phyloP scores from a whole-genome alignment of 2,113 vertebrate species.

The Puma concolor region DNA sequence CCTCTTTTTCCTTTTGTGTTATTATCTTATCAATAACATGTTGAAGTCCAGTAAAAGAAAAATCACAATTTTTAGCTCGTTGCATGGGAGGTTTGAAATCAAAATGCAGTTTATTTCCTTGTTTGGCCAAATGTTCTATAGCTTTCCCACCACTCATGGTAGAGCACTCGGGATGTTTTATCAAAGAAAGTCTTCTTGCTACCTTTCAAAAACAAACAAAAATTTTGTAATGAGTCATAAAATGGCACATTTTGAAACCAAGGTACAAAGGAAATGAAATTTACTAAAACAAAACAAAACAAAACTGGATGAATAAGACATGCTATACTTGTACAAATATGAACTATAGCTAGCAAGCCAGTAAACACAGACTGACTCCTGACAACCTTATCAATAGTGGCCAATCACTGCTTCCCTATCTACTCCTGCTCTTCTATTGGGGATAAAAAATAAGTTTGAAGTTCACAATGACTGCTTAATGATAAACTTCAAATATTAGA shows the following conservation, averaged over 20 bases:
- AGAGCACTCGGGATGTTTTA: constrained; percentile 89
- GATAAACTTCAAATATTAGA: background rate
- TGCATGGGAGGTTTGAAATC: constrained; percentile 90
- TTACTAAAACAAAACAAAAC: background rate
- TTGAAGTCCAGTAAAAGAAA: constrained; percentile 95
- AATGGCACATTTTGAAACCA: background rate
- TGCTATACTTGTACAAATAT: background rate
- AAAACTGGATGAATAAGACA: background rate
- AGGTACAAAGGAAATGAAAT: constrained; percentile 4
- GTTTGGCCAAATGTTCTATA: constrained; percentile 91
- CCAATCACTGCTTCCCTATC: background rate
- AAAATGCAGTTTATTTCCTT: constrained; percentile 86
- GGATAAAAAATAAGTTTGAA: background rate
- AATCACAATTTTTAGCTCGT: constrained; percentile 89
- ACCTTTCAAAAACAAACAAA: constrained; percentile 86
- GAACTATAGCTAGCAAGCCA: background rate
- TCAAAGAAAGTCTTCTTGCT: constrained; percentile 93
- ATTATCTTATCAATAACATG: constrained; percentile 86
- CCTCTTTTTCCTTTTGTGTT: constrained; percentile 89
- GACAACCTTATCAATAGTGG: background rate
- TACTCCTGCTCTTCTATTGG: background rate
- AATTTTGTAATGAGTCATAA: background rate
- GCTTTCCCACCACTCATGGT: constrained; percentile 93
- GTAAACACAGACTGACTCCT: background rate
- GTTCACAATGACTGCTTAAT: background rate